Percentiles rank a stretch among this genome's conserved stretches.
Conservation (phyloP, 2,888 invertebrate species). For the Aquatica leii region DNA sequence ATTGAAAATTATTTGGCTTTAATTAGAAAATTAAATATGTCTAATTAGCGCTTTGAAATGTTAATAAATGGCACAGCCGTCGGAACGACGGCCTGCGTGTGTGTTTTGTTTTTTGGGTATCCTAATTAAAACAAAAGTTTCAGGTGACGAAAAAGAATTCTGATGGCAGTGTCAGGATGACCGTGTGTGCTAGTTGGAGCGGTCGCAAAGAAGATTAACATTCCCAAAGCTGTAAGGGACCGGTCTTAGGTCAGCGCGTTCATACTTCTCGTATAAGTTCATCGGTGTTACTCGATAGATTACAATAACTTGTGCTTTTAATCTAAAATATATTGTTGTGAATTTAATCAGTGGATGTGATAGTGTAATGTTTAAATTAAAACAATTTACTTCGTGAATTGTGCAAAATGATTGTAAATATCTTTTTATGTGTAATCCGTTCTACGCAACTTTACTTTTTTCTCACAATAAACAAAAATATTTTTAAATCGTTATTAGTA, state of each 20-base stretch:
- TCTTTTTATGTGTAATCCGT: too few relatives aligned
- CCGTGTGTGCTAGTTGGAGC: constrained; percentile 44
- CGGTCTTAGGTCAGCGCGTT: constrained; percentile 42
- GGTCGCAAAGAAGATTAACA: constrained; percentile 48
- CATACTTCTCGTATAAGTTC: constrained; percentile 22
- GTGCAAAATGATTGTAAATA: too few relatives aligned
- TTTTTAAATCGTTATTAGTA: too few relatives aligned
- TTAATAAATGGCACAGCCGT: constrained; percentile 5
- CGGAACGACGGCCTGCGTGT: constrained; percentile 1
- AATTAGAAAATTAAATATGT: constrained; percentile 2
- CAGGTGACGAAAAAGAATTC: constrained; percentile 47
- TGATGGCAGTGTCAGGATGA: constrained; percentile 46
- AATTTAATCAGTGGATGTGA: too few relatives aligned
- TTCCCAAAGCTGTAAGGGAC: constrained; percentile 46
- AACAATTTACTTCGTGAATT: too few relatives aligned
- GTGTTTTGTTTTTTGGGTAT: constrained; percentile 13
- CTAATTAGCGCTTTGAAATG: constrained; percentile 4
- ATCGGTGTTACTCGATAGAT: constrained; percentile 12
- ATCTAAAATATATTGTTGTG: too few relatives aligned
- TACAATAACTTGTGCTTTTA: constrained; percentile 1
- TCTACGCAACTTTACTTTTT: too few relatives aligned
- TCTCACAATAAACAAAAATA: too few relatives aligned
- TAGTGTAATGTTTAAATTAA: too few relatives aligned
- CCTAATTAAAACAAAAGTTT: constrained; percentile 52
- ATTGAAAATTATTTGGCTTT: constrained; percentile 1